Evolutionary conservation across 2,113 vertebrate species (phyloP), one percentile per base, ranked within the genome.

Genomic region (Calcarius ornatus): DNA sequence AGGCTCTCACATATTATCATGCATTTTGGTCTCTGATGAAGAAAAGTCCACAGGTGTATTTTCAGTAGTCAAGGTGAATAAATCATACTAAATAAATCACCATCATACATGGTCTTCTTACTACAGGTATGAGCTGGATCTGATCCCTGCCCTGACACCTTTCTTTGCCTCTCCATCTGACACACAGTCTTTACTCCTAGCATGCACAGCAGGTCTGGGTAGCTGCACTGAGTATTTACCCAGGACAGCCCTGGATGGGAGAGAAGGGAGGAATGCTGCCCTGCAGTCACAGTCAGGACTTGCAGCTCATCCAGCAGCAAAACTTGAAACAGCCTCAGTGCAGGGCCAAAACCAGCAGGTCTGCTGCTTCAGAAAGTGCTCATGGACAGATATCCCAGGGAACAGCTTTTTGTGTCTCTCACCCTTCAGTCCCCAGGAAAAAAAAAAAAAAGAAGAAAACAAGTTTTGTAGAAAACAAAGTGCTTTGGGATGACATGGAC

Each of bases 1-100:
- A 24, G 31, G 14, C 23, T 79, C 56, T 14, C 0, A 1, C n/a
- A 40, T 27, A 19, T 72, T 21, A 65, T 1, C 0, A 0, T 7
- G 45, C 20, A 42, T 91, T 90, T 69, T 65, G 16, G n/a, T 54
- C 21, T 50, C 42, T 11, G 18, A 76, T 15, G 42, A 57, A 69
- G 40, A 25, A 17, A 84, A 78, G 10, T 13, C 54, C 7, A 33
- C 22, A 64, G n/a, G 28, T n/a, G 5, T 9, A 19, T 71, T 63
- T 92, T 72, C 65, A 64, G 15, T 48, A 70, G 30, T 65, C 35
- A 77, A 45, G 16, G 73, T 22, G 31, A 87, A 72, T 33, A 72
- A 51, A 68, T 17, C 12, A 65, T 12, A 64, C 22, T 14, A 84
- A 31, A 64, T 38, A 79, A 81, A 65, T 72, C 38, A 56, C 16